Percentiles rank a stretch among this genome's conserved stretches.
Evolutionary conservation across 2,888 invertebrate species (phyloP).

Genomic region (Nebria salina): DNA sequence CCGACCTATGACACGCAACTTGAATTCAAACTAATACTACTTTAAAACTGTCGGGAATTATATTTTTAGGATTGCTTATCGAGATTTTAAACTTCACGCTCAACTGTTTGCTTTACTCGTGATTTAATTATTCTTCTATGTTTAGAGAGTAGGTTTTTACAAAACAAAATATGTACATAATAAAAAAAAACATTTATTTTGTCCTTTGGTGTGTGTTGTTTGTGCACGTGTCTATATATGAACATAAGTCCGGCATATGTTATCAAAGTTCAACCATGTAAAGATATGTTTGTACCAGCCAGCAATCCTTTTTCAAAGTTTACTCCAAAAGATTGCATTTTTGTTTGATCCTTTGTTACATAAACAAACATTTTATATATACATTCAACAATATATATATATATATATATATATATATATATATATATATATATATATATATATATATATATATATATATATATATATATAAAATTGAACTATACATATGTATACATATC

Average conservation of each 20-base stretch:
- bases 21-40: not conserved
- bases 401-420: not conserved
- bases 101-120: no score
- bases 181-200: no score
- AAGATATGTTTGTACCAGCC: conserved; percentile 12
- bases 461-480: not conserved
- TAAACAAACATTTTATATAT: not conserved
- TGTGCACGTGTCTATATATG: not conserved
- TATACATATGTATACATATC: not conserved
- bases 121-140: no score
- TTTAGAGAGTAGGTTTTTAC: no score
- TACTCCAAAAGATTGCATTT: conserved; percentile 32
- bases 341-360: conserved; percentile 20
- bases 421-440: not conserved
- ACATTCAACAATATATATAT: not conserved
- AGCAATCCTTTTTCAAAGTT: conserved; percentile 20
- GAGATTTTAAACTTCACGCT: no score
- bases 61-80: no score
- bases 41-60: not conserved
- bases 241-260: not conserved
- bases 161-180: no score
- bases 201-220: not conserved
- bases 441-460: not conserved
- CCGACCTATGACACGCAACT: not conserved
- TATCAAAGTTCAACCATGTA: conserved; percentile 24